Evolutionary conservation across 1,140 invertebrate species (phyloP).

Genomic region (Linepithema humile): DNA sequence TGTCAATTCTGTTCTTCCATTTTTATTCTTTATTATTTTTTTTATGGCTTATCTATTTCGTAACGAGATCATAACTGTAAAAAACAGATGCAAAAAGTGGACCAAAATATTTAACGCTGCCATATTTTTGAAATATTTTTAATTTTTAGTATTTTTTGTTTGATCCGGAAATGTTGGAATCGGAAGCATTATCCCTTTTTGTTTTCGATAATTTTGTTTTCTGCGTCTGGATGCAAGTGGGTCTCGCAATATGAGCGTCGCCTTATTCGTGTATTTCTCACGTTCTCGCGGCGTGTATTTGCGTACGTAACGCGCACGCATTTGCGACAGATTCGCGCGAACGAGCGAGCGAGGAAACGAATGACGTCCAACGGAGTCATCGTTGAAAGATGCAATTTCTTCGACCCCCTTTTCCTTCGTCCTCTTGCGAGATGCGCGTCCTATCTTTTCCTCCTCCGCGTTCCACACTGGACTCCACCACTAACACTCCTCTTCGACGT

Average conservation of each 20-base stretch:
- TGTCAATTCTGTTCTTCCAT: too few relatives aligned
- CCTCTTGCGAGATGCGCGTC: neutral
- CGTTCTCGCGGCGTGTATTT: neutral
- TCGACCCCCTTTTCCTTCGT: neutral
- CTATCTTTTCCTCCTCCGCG: neutral
- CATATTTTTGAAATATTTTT: too few relatives aligned
- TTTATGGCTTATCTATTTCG: too few relatives aligned
- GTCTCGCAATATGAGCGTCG: neutral
- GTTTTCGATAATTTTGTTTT: neutral
- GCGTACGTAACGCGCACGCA: neutral
- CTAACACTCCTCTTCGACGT: neutral
- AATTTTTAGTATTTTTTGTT: too few relatives aligned
- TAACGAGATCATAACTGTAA: too few relatives aligned
- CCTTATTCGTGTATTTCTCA: conserved; percentile 15
- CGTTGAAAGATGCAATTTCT: conserved; percentile 7
- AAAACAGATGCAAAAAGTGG: too few relatives aligned
- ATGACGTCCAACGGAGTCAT: conserved; percentile 39
- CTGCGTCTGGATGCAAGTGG: neutral
- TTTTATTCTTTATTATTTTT: too few relatives aligned
- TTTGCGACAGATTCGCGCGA: neutral
- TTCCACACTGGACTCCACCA: neutral
- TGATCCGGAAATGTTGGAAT: too few relatives aligned
- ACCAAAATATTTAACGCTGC: too few relatives aligned
- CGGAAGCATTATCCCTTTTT: too few relatives aligned
- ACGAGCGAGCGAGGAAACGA: neutral